phyloP scores from a whole-genome alignment of 2,888 invertebrate genomes.

The Bedellia somnulentella region DNA sequence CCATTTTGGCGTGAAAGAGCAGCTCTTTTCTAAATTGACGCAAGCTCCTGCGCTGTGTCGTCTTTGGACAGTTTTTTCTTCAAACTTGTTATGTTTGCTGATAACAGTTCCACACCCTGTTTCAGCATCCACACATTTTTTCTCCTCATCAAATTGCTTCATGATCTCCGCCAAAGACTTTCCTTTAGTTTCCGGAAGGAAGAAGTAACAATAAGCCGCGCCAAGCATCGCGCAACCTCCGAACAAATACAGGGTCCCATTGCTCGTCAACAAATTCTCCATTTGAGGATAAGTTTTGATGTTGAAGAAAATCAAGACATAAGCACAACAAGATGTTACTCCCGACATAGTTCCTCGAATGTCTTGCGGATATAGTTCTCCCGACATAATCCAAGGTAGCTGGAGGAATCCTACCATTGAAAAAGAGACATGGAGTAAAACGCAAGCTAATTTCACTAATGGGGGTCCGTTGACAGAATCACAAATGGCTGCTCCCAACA shows the following conservation, averaged over 20 bases:
- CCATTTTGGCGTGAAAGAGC: slow-evolving; percentile 21
- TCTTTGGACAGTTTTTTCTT: slow-evolving; percentile 32
- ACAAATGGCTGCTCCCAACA: slow-evolving; percentile 65
- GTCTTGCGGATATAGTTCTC: slow-evolving; percentile 69
- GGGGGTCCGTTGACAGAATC: slow-evolving; percentile 57
- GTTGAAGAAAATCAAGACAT: slow-evolving; percentile 68
- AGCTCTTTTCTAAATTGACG: slow-evolving; percentile 36
- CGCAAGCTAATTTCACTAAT: slow-evolving; percentile 55
- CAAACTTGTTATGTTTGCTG: slow-evolving; percentile 18
- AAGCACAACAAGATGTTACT: slow-evolving; percentile 69
- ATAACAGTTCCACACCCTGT: slow-evolving; percentile 13
- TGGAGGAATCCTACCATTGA: slow-evolving; percentile 76
- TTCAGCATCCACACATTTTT: slow-evolving; percentile 35
- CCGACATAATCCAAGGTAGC: slow-evolving; percentile 75
- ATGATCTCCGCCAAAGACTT: slow-evolving; percentile 70
- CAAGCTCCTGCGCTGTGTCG: slow-evolving; percentile 44
- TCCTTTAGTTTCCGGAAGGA: slow-evolving; percentile 72
- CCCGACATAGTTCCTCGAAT: slow-evolving; percentile 72
- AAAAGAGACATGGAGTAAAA: slow-evolving; percentile 69
- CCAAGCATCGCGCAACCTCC: slow-evolving; percentile 62
- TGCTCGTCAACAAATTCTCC: slow-evolving; percentile 56
- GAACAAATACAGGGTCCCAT: slow-evolving; percentile 67
- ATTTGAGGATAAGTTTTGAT: slow-evolving; percentile 72
- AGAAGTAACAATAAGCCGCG: slow-evolving; percentile 60
- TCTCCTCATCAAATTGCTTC: slow-evolving; percentile 56